Base-by-base conservation (phyloP, 1,140 invertebrate species). In the Macrobrachium rosenbergii region DNA sequence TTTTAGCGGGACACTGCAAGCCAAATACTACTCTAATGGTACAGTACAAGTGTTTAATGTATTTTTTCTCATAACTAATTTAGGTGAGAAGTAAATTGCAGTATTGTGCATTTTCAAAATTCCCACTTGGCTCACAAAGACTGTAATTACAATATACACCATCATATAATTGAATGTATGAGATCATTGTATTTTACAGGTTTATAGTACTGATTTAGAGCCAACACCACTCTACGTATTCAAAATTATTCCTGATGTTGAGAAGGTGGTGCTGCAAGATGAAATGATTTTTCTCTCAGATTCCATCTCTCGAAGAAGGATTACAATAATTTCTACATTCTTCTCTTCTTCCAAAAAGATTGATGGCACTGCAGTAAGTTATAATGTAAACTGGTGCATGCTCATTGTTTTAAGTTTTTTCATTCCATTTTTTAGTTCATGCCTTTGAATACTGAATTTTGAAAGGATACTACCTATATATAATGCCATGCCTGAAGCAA, bases 211-310 rank as follows among this genome's bases (percentile, higher is more conserved):
- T 85, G 94, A 94, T 90, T 92, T 95, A 64, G 94, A 94, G 88
- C 91, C 94, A 72, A 93, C 94, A 87, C 95, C 95, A 8, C 90
- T 95, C 77, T 95, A 94, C 91, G 92, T 95, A 7, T 95, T 96
- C 91, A 95, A 95, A 92, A 92, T 96, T 86, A 94, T 94, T 63
- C 91, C 93, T 45, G 92, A 93, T 23, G 93, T 93, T 88, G 90
- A 92, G 89, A 92, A 93, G 84, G 91, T 95, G 88, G 90, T 95
- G 82, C 91, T 95, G 79, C 94, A 94, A 19, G 94, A 94, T 90
- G 92, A 93, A 88, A 92, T 95, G 58, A 94, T 95, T 90, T 95
- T 94, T 91, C 92, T 93, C 14, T 92, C 93, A 73, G 93, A 94
- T 90, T 89, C 92, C 82, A 92, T n/a, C 17, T 52, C 92, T 84